These are phyloP conservation scores for Eupithecia subfuscata DNA, from an alignment of 2,888 invertebrate species.

Conservation along the genomic window DNA sequence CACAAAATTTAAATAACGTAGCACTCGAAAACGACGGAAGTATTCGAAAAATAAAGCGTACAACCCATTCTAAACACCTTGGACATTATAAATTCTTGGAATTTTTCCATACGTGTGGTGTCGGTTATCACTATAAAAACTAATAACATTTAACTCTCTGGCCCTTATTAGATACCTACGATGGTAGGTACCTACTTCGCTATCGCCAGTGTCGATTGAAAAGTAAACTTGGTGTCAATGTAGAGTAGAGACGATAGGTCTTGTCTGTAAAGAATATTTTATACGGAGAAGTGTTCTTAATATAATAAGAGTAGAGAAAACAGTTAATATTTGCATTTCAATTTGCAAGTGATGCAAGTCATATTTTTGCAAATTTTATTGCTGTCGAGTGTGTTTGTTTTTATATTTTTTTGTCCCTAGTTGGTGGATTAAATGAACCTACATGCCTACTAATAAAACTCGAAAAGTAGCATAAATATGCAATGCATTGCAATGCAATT, in stretches of 20 bases:
- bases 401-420: neutral
- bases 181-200: neutral
- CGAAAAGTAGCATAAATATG: conserved; percentile 1
- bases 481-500: conserved; percentile 10
- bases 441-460: neutral
- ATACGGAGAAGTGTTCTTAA: neutral
- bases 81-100: too few relatives aligned
- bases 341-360: neutral
- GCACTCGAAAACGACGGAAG: too few relatives aligned
- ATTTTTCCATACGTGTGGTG: neutral
- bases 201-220: neutral
- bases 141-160: too few relatives aligned
- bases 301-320: neutral
- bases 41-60: too few relatives aligned
- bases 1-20: too few relatives aligned
- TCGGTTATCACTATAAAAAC: too few relatives aligned
- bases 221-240: neutral
- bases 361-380: conserved; percentile 3
- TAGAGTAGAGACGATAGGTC: neutral
- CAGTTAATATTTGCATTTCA: conserved; percentile 6
- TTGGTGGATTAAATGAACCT: neutral
- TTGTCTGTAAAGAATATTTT: neutral
- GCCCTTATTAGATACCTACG: neutral
- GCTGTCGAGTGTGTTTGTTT: neutral
- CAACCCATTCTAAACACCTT: too few relatives aligned